Base-by-base conservation (phyloP, 2,888 invertebrate species). In the Trissolcus brochymenae region DNA sequence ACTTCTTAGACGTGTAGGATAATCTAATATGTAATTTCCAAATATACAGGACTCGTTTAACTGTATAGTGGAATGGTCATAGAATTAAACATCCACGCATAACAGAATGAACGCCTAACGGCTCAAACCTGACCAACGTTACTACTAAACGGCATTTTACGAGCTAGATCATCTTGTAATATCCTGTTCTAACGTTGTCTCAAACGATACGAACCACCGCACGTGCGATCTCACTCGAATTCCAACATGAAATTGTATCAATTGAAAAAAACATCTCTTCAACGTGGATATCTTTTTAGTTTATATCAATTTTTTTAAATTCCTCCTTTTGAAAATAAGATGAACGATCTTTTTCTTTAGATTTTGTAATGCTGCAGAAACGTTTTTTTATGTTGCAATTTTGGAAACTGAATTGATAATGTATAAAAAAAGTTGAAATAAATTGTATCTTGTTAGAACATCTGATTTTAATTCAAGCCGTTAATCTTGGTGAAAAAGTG, bases 51-150 rank as follows among this genome's bases (percentile, higher is more conserved):
- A 46, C 46, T 16, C 14, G 46, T 50, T 51, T 71, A 64, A 64
- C 64, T 57, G 71, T 62, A 53, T 35, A 55, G 50, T 55, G 51
- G 61, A 73, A 73, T 53, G 62, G 43, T 46, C 60, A 55, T 60
- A 55, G 61, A 70, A 61, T 70, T 68, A 29, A 60, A 70, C 55
- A 21, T 50, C 55, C 55, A 49, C 50, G 41, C 53, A 59, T 57
- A 53, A 13, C 16, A 21, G 51, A 67, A 56, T 62, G 57, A 61
- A 62, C 25, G 76, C 79, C 82, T 79, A 78, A 80, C 78, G 77
- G 78, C 73, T 68, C 76, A 54, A 41, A 67, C 68, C 75, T 75
- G 74, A 75, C 74, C 74, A 75, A 64, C 68, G 68, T 64, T 68
- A 75, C 67, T 68, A 75, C 59, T 62, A 68, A 74, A 74, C 67